Percentiles rank a stretch among this genome's conserved stretches.
phyloP scores from a whole-genome alignment of 2,888 invertebrate species.

The Colletes collaris region DNA sequence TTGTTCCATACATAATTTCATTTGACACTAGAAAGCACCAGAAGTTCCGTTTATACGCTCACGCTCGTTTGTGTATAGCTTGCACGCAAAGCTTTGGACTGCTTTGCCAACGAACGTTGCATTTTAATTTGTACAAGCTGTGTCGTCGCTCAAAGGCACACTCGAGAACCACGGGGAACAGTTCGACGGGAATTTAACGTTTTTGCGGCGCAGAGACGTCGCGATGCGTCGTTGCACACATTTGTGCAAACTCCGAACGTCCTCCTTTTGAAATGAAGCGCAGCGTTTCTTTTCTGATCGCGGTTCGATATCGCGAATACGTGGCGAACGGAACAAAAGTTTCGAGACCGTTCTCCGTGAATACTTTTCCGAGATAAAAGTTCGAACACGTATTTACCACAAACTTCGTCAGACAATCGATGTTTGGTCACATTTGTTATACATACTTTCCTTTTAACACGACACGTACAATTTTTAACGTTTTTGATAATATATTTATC shows the following conservation, averaged over 20 bases:
- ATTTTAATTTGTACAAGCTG: constrained; percentile 43
- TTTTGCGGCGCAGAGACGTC: constrained; percentile 8
- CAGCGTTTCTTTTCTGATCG: constrained; percentile 6
- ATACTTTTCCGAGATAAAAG: not conserved
- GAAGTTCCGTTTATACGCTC: constrained; percentile 14
- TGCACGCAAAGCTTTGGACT: constrained; percentile 18
- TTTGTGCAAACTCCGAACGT: not conserved
- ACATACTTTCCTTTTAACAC: no score
- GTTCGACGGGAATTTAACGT: constrained; percentile 32
- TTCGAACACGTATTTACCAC: no score
- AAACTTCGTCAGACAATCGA: no score
- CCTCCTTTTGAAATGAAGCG: constrained; percentile 1
- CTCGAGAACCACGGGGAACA: constrained; percentile 1
- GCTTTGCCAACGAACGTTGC: constrained; percentile 29
- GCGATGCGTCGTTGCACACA: not conserved
- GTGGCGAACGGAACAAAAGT: constrained; percentile 13
- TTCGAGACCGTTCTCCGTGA: not conserved
- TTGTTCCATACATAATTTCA: constrained; percentile 35
- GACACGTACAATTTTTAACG: no score
- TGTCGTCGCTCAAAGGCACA: constrained; percentile 7
- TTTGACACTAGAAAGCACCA: constrained; percentile 11
- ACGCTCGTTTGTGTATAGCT: not conserved
- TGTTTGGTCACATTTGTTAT: no score
- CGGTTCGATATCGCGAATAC: not conserved
- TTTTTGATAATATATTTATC: no score